Conservation (phyloP, 2,113 vertebrate genomes). For the Carlito syrichta region DNA sequence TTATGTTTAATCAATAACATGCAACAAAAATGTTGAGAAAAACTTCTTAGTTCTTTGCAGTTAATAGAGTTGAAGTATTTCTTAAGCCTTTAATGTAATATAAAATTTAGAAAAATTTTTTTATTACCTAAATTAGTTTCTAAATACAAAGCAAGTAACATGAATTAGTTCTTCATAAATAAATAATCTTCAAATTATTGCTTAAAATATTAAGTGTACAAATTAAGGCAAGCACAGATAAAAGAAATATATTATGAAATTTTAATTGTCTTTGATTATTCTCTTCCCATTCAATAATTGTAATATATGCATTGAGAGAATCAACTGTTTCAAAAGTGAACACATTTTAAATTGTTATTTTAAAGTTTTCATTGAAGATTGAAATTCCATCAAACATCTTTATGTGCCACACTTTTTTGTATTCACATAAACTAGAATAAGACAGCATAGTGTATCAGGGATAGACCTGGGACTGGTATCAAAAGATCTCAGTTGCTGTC, state of each 20-base stretch:
- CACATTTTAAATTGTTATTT: not conserved
- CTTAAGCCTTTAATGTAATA: not conserved
- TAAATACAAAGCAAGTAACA: not conserved
- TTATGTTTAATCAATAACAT: not conserved
- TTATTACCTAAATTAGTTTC: not conserved
- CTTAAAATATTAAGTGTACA: conserved; percentile 5
- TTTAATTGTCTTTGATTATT: not conserved
- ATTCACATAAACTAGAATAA: not conserved
- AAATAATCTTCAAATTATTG: not conserved
- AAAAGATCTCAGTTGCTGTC: not conserved
- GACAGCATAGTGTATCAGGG: not conserved
- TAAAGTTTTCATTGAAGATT: not conserved
- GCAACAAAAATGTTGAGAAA: not conserved
- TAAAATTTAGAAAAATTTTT: not conserved
- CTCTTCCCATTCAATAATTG: not conserved
- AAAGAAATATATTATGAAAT: not conserved
- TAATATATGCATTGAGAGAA: not conserved
- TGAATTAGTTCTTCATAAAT: not conserved
- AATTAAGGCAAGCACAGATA: not conserved
- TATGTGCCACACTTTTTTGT: not conserved
- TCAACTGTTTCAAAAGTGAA: not conserved
- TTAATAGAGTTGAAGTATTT: not conserved
- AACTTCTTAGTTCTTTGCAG: not conserved
- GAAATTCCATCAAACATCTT: not conserved
- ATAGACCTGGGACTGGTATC: not conserved